Evolutionary conservation across 2,888 invertebrate species (phyloP).

Genomic region (Fragum fragum): DNA sequence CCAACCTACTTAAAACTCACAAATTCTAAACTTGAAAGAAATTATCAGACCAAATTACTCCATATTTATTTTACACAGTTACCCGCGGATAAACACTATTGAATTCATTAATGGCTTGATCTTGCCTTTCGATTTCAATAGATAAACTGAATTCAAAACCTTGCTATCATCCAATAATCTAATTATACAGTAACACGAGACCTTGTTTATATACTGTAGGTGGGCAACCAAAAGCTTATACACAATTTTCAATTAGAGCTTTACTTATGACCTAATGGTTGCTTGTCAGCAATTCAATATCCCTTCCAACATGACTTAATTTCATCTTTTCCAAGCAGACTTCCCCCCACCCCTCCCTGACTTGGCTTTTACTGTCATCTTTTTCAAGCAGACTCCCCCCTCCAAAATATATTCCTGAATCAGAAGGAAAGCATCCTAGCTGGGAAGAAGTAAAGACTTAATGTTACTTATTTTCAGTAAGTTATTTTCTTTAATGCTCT

Average conservation of each 20-base stretch:
- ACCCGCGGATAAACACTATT: conserved; percentile 18
- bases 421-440: too few relatives aligned
- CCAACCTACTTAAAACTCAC: neutral
- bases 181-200: conserved; percentile 1
- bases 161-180: conserved; percentile 2
- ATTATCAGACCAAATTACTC: conserved; percentile 2
- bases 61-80: neutral
- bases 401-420: too few relatives aligned
- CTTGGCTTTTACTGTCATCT: neutral
- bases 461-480: too few relatives aligned
- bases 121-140: conserved; percentile 8
- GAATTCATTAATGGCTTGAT: conserved; percentile 17
- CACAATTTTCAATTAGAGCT: too few relatives aligned
- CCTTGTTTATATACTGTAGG: neutral
- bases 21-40: neutral
- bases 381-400: neutral
- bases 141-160: conserved; percentile 5
- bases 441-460: too few relatives aligned
- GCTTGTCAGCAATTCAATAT: too few relatives aligned
- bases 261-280: too few relatives aligned
- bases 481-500: too few relatives aligned
- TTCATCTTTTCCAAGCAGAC: too few relatives aligned
- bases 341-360: neutral
- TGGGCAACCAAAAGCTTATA: too few relatives aligned
- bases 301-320: too few relatives aligned